These are phyloP conservation scores for Acrocephalus scirpaceus DNA, from an alignment of 2,797 vertebrate genomes.

Conservation along the genomic window DNA sequence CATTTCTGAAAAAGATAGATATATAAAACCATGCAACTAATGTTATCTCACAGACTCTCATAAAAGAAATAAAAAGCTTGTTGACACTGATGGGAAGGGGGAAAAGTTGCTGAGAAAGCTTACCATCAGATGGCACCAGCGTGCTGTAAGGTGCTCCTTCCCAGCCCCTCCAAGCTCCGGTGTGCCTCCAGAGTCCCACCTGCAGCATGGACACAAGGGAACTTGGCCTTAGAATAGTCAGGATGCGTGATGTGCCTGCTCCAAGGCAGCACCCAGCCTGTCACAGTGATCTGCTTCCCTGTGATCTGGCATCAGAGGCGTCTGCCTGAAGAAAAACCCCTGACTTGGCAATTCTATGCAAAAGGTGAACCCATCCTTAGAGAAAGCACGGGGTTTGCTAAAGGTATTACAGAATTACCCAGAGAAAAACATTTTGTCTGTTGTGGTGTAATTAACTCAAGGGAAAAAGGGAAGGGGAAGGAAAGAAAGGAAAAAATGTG, in stretches of 20 bases:
- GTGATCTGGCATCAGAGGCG: neutral
- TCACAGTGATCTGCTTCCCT: neutral
- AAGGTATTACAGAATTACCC: neutral
- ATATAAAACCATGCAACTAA: neutral
- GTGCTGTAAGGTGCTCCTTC: constrained; percentile 37
- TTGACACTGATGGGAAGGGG: neutral
- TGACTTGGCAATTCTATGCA: neutral
- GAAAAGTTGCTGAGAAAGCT: neutral
- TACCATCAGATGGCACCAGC: constrained; percentile 74
- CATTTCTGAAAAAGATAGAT: neutral
- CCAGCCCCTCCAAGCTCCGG: neutral
- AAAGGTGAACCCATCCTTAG: neutral
- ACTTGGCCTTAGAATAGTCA: neutral
- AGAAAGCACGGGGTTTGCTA: neutral
- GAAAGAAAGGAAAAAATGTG: neutral
- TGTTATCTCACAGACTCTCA: neutral
- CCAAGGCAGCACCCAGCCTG: neutral
- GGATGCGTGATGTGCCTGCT: neutral
- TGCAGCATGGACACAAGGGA: constrained; percentile 19
- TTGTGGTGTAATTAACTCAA: neutral
- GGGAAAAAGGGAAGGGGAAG: neutral
- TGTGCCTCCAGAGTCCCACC: constrained; percentile 33
- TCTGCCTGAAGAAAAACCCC: neutral
- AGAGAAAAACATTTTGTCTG: neutral
- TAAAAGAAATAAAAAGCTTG: neutral